Percentiles rank a stretch among this genome's conserved stretches.
phyloP scores from a whole-genome alignment of 53 echinoderm and acorn worm genomes.

The Antedon mediterranea region DNA sequence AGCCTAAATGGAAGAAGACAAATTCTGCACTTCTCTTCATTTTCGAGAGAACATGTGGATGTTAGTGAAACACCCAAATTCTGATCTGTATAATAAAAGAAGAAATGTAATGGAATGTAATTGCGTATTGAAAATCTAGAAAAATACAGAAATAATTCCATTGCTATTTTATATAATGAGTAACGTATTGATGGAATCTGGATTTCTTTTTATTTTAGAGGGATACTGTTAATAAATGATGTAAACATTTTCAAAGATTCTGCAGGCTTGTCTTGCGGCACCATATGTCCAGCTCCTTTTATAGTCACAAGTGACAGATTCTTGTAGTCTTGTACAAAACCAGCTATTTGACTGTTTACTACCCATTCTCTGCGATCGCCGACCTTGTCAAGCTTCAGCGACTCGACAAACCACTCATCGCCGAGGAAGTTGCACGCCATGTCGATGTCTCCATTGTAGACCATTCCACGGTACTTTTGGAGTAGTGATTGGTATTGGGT shows the following conservation, averaged over 20 bases:
- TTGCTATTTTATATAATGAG: too few relatives aligned
- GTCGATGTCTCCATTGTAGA: slow-evolving; percentile 73
- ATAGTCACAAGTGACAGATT: slow-evolving; percentile 41
- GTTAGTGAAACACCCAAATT: too few relatives aligned
- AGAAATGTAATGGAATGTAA: too few relatives aligned
- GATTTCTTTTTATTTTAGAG: background rate
- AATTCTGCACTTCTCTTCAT: too few relatives aligned
- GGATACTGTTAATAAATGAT: slow-evolving; percentile 33
- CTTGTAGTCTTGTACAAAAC: slow-evolving; percentile 58
- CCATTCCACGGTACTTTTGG: slow-evolving; percentile 32
- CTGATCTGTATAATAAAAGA: too few relatives aligned
- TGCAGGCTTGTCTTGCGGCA: slow-evolving; percentile 37
- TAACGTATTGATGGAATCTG: too few relatives aligned
- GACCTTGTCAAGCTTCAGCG: slow-evolving; percentile 20
- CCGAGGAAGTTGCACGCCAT: slow-evolving; percentile 72
- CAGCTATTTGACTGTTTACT: slow-evolving; percentile 42
- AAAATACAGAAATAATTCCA: too few relatives aligned
- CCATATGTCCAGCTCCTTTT: slow-evolving; percentile 74
- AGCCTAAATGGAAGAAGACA: too few relatives aligned
- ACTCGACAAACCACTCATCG: slow-evolving; percentile 55
- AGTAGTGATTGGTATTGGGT: slow-evolving; percentile 26
- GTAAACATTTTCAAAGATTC: slow-evolving; percentile 51
- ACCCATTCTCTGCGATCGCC: slow-evolving; percentile 33
- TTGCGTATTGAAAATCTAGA: too few relatives aligned
- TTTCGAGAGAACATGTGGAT: too few relatives aligned